Conservation (phyloP, 1,140 invertebrate species). For the Pseudomyrmex gracilis region DNA sequence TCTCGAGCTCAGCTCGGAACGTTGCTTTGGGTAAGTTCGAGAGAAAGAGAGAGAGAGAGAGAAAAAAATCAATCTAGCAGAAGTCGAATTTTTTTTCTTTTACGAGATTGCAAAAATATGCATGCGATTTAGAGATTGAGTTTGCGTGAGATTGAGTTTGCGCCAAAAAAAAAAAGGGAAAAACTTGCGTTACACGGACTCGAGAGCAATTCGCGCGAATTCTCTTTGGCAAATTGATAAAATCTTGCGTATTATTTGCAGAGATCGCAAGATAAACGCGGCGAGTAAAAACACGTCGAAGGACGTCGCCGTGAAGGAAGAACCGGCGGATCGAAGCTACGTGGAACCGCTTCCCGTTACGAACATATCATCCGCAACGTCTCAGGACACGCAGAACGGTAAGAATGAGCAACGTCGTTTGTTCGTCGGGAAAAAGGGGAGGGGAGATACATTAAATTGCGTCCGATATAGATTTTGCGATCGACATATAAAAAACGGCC, state of each 20-base stretch:
- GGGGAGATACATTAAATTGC: neutral
- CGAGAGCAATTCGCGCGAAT: neutral
- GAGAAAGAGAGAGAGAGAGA: no score
- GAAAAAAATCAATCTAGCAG: neutral
- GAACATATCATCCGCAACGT: slow-evolving; percentile 65
- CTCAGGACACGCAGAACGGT: slow-evolving; percentile 72
- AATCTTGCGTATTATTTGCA: slow-evolving; percentile 35
- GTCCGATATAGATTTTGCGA: neutral
- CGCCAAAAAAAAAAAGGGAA: no score
- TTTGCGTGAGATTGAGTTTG: no score
- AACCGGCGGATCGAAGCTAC: slow-evolving; percentile 78
- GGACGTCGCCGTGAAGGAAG: slow-evolving; percentile 76
- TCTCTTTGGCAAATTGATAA: neutral
- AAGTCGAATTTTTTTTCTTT: neutral
- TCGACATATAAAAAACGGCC: neutral
- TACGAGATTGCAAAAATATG: no score
- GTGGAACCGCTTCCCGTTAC: slow-evolving; percentile 72
- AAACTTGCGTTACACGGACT: no score
- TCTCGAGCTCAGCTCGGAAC: slow-evolving; percentile 71
- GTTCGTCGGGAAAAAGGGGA: no score
- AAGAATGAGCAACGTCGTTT: slow-evolving; percentile 17
- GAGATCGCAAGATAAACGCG: slow-evolving; percentile 68
- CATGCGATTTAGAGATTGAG: no score
- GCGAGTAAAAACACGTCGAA: slow-evolving; percentile 65
- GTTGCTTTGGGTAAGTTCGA: slow-evolving; percentile 72